phyloP scores from a whole-genome alignment of 2,797 vertebrate genomes.

The Mormyrus proboscirostris region DNA sequence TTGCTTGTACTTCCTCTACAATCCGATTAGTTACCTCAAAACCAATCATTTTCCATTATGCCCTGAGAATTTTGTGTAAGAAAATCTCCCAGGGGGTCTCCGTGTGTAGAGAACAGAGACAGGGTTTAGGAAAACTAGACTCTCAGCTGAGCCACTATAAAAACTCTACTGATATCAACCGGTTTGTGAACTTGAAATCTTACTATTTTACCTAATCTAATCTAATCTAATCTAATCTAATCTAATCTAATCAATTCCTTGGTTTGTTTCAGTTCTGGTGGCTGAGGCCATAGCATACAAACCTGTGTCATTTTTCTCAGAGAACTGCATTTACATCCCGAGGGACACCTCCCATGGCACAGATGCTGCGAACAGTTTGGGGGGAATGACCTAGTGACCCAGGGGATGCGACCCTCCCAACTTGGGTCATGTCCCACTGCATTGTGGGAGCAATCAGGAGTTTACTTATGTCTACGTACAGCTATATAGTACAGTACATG shows the following conservation, averaged over 20 bases:
- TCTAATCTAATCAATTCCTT: not conserved
- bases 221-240: not conserved
- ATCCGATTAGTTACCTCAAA: not conserved
- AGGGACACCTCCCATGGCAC: not conserved
- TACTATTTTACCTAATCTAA: not conserved
- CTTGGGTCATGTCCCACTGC: not conserved
- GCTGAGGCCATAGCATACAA: not conserved
- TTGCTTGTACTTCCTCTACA: not conserved
- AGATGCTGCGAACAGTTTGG: not conserved
- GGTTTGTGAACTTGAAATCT: not conserved
- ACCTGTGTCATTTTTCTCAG: not conserved
- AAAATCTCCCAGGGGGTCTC: too few species aligned
- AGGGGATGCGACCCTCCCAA: not conserved
- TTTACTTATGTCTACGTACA: not conserved
- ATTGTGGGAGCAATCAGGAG: not conserved
- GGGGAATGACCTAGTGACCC: not conserved
- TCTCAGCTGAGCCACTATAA: not conserved
- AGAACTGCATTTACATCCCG: not conserved
- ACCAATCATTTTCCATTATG: not conserved
- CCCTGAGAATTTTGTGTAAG: not conserved
- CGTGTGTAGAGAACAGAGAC: not conserved
- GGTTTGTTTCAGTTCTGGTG: not conserved
- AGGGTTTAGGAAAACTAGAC: not conserved
- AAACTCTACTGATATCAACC: not conserved
- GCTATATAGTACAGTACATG: not conserved